These are phyloP conservation scores for Murina feae DNA, from an alignment of 2,113 vertebrate genomes.

Conservation along the genomic window DNA sequence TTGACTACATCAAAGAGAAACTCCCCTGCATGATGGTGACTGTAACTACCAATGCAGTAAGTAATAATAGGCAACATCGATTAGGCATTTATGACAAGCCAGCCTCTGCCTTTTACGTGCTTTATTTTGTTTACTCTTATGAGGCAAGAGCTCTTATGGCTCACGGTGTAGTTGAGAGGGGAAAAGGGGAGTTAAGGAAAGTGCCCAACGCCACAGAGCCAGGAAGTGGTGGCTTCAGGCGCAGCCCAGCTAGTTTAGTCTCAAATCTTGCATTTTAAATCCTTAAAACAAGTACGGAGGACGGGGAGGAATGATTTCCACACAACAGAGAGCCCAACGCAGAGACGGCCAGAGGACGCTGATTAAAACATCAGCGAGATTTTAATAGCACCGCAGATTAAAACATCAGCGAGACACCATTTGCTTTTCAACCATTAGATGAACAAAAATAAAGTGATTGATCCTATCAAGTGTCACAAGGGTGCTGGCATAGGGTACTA, in stretches of 20 bases:
- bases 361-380: background rate
- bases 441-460: background rate
- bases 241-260: background rate
- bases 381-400: background rate
- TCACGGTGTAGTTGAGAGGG: background rate
- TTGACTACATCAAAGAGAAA: background rate
- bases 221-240: background rate
- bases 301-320: background rate
- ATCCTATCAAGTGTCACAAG: background rate
- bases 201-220: background rate
- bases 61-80: background rate
- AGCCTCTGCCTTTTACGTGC: background rate
- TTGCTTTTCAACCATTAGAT: background rate
- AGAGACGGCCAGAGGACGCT: background rate
- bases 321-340: background rate
- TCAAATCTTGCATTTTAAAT: background rate
- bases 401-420: background rate
- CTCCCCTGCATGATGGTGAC: background rate
- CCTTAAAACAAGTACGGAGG: background rate
- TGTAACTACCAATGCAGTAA: background rate
- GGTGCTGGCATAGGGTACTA: background rate
- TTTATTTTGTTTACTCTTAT: background rate
- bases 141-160: background rate
- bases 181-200: background rate
- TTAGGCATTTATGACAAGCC: background rate